Evolutionary conservation across 2,888 invertebrate genomes (phyloP).

Genomic region (Noctuana brunneofusca): DNA sequence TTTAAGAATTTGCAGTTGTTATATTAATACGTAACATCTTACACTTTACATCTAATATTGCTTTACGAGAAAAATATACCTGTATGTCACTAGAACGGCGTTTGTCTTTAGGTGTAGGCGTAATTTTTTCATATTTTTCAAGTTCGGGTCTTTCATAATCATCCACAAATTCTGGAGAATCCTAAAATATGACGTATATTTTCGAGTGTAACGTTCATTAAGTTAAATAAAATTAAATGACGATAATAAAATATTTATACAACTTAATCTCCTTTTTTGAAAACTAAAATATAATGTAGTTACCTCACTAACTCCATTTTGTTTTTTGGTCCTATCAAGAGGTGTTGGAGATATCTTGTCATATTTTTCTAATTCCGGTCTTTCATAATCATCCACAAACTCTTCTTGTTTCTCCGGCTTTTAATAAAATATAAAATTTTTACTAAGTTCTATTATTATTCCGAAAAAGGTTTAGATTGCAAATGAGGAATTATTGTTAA

Average conservation of each 20-base stretch:
- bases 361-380: slow-evolving; percentile 87
- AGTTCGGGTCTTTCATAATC: slow-evolving; percentile 89
- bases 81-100: slow-evolving; percentile 66
- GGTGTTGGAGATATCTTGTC: slow-evolving; percentile 81
- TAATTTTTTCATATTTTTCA: slow-evolving; percentile 85
- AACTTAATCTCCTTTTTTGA: no score
- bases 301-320: slow-evolving; percentile 75
- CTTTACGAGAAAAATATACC: slow-evolving; percentile 53
- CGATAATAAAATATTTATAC: background rate
- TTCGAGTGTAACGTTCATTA: slow-evolving; percentile 6
- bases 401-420: slow-evolving; percentile 80
- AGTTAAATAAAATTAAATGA: background rate
- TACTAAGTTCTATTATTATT: background rate
- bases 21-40: no score
- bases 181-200: slow-evolving; percentile 52
- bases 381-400: slow-evolving; percentile 87
- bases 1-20: no score
- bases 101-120: slow-evolving; percentile 72
- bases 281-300: slow-evolving; percentile 36
- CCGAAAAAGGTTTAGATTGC: no score
- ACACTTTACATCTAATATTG: no score
- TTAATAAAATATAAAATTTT: slow-evolving; percentile 39
- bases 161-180: slow-evolving; percentile 78
- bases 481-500: background rate
- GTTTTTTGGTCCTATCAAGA: slow-evolving; percentile 68